Evolutionary conservation across 2,797 vertebrate genomes (phyloP), one percentile per base, ranked within the genome.

Genomic region (Erpetoichthys calabaricus): DNA sequence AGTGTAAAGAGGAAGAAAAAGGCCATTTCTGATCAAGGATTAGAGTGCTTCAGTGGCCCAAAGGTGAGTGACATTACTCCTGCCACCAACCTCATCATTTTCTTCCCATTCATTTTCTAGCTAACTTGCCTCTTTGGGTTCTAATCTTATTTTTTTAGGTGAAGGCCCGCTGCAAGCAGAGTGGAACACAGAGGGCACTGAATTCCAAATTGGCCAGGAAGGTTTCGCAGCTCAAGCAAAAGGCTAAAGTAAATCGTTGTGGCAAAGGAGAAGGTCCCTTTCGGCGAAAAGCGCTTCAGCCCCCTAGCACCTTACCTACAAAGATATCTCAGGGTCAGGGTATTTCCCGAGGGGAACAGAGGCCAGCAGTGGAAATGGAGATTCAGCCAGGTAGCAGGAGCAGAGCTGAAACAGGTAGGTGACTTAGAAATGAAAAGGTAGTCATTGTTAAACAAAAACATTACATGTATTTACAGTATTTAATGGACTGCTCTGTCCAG

Each of bases 191-290:
- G 63, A 78, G 75, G 9, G 55, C 82, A 59, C 72, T 91, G 73
- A 81, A 72, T 44, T 82, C 89, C 62, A 76, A 83, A 41, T 73
- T 86, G 70, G 85, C 85, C 58, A 67, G 60, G 45, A 86, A 86
- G 60, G 73, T 85, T 62, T 80, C 80, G 44, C 91, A 90, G 74
- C 78, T 92, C 67, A 92, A 92, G 77, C 88, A 90, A 59, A 91
- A 89, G 67, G 85, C 86, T 47, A 87, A 80, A 57, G 80, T 75
- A 71, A 89, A 89, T 73, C 82, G 72, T 41, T 76, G 81, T 5
- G 77, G 86, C 0, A 41, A 82, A 0, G 63, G 84, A 53, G 76
- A 83, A 7, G 67, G 76, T 64, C 64, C 80, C 61, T 84, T 89
- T 69, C 82, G 78, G 58, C 70, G 80, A 71, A 83, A 84, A 70